These are phyloP conservation scores for Psittacula cyanocephala DNA, from an alignment of 2,113 vertebrate genomes.

Conservation along the genomic window DNA sequence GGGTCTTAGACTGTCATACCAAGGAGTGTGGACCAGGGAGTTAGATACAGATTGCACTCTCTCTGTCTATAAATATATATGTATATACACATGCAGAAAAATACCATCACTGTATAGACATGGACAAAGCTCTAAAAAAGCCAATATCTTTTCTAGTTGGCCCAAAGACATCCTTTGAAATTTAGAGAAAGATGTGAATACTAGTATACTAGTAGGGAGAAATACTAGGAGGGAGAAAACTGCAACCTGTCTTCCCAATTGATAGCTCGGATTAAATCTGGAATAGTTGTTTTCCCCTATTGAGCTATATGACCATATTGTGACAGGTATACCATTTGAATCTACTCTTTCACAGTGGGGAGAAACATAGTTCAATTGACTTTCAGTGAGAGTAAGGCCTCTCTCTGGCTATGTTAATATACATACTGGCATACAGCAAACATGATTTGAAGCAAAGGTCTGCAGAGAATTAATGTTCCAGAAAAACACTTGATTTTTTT, in stretches of 20 bases:
- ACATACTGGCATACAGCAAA: not conserved
- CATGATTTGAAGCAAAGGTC: not conserved
- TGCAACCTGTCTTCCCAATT: not conserved
- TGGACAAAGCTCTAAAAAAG: not conserved
- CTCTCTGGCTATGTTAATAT: not conserved
- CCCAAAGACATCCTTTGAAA: not conserved
- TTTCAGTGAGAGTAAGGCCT: not conserved
- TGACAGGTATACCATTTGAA: not conserved
- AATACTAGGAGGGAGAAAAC: not conserved
- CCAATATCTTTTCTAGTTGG: not conserved
- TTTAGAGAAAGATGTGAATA: not conserved
- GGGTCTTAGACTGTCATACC: not conserved
- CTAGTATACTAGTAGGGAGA: not conserved
- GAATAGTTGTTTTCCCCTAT: not conserved
- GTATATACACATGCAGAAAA: not conserved
- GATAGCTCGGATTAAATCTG: not conserved
- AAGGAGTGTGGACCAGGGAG: not conserved
- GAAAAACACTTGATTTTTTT: not conserved
- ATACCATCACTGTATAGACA: not conserved
- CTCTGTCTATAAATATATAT: not conserved
- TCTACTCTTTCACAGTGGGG: not conserved
- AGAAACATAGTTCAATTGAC: not conserved
- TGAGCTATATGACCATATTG: not conserved
- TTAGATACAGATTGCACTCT: not conserved
- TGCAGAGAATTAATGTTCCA: constrained; percentile 9